A percentile compares a stretch with the other conserved stretches of the same genome.
Evolutionary conservation across 2,888 invertebrate genomes (phyloP).

Genomic region (Galerucella pusilla): DNA sequence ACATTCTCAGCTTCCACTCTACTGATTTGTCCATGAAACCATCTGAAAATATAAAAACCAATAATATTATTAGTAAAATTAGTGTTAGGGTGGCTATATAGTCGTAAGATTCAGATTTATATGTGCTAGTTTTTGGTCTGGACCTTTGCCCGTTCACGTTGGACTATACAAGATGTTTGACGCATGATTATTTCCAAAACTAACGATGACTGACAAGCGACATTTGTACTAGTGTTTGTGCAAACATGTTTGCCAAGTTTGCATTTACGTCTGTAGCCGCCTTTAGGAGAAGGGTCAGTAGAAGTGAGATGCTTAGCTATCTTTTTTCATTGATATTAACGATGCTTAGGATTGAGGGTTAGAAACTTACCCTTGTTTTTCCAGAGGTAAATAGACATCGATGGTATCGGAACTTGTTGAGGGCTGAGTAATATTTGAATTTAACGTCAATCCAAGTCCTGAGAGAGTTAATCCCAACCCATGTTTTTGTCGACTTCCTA

Average conservation of each 20-base stretch:
- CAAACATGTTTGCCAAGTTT: too few relatives aligned
- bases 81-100: not conserved
- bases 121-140: not conserved
- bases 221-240: too few relatives aligned
- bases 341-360: not conserved
- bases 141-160: too few relatives aligned
- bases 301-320: not conserved
- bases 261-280: too few relatives aligned
- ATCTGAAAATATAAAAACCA: constrained; percentile 67
- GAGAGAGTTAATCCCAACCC: constrained; percentile 62
- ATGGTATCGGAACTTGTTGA: constrained; percentile 79
- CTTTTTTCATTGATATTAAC: not conserved
- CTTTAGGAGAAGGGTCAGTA: too few relatives aligned
- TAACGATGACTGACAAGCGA: too few relatives aligned
- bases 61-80: not conserved
- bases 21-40: constrained; percentile 96
- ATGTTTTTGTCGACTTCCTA: constrained; percentile 64
- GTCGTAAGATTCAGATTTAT: not conserved
- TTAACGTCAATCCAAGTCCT: constrained; percentile 64
- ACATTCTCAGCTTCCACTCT: constrained; percentile 92
- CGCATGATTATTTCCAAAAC: too few relatives aligned
- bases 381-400: constrained; percentile 83
- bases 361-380: constrained; percentile 83
- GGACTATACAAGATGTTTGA: too few relatives aligned
- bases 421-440: constrained; percentile 63